These are phyloP conservation scores for Pectinophora gossypiella DNA, from an alignment of 1,140 invertebrate genomes.

Conservation along the genomic window DNA sequence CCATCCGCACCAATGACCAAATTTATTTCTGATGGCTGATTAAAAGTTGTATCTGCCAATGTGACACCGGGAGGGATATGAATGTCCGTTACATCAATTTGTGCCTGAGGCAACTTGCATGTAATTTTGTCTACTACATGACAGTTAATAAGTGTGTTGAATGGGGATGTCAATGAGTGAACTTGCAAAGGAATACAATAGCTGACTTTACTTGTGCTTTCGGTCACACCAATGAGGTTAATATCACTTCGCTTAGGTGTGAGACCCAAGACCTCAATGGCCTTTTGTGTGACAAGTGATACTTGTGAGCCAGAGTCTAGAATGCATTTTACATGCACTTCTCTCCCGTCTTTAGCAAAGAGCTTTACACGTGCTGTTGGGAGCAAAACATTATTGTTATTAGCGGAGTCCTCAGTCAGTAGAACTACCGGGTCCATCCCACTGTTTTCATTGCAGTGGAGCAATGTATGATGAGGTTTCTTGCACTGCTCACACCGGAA, in stretches of 20 bases:
- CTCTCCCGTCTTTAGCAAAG: slow-evolving; percentile 7
- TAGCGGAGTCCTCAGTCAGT: not conserved
- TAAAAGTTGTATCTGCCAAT: slow-evolving; percentile 15
- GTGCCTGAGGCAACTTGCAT: slow-evolving; percentile 14
- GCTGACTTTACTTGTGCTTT: slow-evolving; percentile 2
- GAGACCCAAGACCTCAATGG: slow-evolving; percentile 8
- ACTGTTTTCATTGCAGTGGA: slow-evolving; percentile 7
- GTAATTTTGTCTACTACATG: slow-evolving; percentile 21
- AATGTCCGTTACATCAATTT: slow-evolving; percentile 5
- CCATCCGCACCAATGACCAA: slow-evolving; percentile 16
- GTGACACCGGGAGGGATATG: slow-evolving; percentile 6
- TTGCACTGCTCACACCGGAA: slow-evolving; percentile 18
- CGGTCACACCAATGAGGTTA: slow-evolving; percentile 11
- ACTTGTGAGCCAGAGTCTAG: slow-evolving; percentile 14
- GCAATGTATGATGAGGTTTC: slow-evolving; percentile 11
- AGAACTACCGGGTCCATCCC: not conserved
- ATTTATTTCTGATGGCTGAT: slow-evolving; percentile 13
- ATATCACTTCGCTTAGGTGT: slow-evolving; percentile 9
- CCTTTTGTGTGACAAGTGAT: slow-evolving; percentile 10
- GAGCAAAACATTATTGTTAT: slow-evolving; percentile 11
- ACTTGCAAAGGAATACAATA: slow-evolving; percentile 17
- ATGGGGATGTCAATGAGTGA: slow-evolving; percentile 9
- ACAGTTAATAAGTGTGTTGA: slow-evolving; percentile 11
- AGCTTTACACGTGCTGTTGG: slow-evolving; percentile 15
- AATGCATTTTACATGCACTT: slow-evolving; percentile 7